Evolutionary conservation across 2,797 vertebrate species (phyloP).

Genomic region (Staurois parvus): DNA sequence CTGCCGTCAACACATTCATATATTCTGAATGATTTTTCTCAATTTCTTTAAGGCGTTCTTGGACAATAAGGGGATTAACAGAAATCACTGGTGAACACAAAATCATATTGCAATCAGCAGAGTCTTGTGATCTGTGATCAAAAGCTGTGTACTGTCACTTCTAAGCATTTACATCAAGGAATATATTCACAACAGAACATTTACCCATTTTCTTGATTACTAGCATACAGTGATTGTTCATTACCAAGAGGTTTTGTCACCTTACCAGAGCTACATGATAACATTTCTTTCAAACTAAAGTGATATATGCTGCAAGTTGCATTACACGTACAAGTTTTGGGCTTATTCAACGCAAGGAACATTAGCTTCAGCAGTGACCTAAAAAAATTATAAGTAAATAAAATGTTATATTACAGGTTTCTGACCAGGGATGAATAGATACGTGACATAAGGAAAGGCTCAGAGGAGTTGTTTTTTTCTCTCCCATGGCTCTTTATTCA

Average conservation of each 20-base stretch:
- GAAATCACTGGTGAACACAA: background rate
- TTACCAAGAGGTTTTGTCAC: background rate
- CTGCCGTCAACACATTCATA: background rate
- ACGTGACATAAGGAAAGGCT: no score
- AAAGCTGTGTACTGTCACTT: background rate
- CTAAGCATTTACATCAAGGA: background rate
- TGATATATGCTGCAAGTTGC: background rate
- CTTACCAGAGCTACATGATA: background rate
- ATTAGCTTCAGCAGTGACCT: no score
- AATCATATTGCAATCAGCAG: slow-evolving; percentile 31
- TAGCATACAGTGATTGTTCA: background rate
- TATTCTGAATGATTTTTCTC: background rate
- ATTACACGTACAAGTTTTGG: background rate
- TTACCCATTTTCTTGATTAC: background rate
- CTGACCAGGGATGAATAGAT: no score
- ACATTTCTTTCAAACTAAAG: background rate
- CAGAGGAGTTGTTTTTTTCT: no score
- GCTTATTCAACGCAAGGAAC: no score
- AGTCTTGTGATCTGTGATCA: slow-evolving; percentile 9
- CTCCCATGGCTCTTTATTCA: no score
- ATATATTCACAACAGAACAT: background rate
- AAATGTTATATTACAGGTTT: no score
- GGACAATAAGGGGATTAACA: background rate
- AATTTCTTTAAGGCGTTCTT: background rate
- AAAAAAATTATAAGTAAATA: no score